Base-by-base conservation (phyloP, 2,888 invertebrate species). In the Acleris holmiana region DNA sequence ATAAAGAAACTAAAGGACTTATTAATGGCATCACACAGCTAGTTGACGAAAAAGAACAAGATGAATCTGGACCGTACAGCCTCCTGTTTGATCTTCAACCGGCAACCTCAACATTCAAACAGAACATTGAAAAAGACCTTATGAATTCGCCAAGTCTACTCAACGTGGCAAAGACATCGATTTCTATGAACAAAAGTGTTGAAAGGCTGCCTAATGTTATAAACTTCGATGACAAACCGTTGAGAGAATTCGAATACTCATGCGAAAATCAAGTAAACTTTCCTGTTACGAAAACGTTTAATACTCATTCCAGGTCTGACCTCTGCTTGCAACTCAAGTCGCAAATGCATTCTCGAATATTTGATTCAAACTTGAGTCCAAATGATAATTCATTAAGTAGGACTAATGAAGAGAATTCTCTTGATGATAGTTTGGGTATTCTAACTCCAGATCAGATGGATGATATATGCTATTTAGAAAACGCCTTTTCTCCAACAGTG, bases 401-500 rank as follows among this genome's bases (percentile, higher is more conserved):
- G 78, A 85, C 90, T 56, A 94, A 94, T 78, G 97, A 96, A 83
- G 95, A 97, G 79, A 96, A 96, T 81, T 97, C 97, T 2, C 94
- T 97, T 74, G 97, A 97, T 78, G 97, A 98, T 80, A 96, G 97
- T 76, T 91, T 97, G 73, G 97, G 97, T 5, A 97, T 98, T 75
- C 90, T 98, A 68, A 97, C 97, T 10, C 97, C 97, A 0, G 97
- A 97, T 88, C 97, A 97, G 86, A 97, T 98, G 97, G 96, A 96
- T 77, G 95, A 94, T 76, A 94, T 94, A 71, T 94, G 94, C 71
- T 93, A 94, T 71, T 88, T 94, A 73, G 94, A 94, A 76, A 94
- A 94, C 77, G 92, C 94, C 70, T 93, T 95, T 85, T 95, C 95
- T 61, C 94, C 95, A 55, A 95, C 95, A 68, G 94, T 94, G 69